A percentile compares a stretch with the other conserved stretches of the same genome.
These are phyloP conservation scores for Frankliniella intonsa DNA, from an alignment of 2,888 invertebrate species.

Conservation along the genomic window DNA sequence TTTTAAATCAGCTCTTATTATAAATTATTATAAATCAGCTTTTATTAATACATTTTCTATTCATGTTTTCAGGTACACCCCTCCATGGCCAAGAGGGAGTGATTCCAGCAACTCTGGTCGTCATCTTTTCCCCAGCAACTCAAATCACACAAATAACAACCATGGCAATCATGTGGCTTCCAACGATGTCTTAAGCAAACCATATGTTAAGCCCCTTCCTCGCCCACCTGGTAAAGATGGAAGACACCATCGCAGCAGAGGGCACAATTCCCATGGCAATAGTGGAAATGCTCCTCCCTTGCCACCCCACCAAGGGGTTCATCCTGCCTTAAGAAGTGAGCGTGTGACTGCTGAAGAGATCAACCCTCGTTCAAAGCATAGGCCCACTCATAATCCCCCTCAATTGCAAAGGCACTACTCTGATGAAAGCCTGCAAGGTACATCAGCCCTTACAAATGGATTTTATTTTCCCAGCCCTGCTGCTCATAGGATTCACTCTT, in stretches of 20 bases:
- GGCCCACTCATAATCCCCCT: constrained; percentile 33
- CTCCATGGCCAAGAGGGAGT: constrained; percentile 60
- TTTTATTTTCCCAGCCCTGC: constrained; percentile 31
- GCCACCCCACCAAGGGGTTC: constrained; percentile 40
- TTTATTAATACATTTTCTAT: constrained; percentile 27
- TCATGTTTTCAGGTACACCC: constrained; percentile 47
- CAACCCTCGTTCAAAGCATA: constrained; percentile 30
- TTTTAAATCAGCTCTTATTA: constrained; percentile 29
- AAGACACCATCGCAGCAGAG: constrained; percentile 30
- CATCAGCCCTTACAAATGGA: constrained; percentile 37
- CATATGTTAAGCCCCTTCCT: constrained; percentile 40
- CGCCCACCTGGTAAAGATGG: constrained; percentile 36
- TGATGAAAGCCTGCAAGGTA: constrained; percentile 60
- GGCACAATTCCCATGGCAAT: constrained; percentile 21
- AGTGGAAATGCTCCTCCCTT: constrained; percentile 39
- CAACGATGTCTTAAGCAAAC: constrained; percentile 31
- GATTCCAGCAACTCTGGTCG: constrained; percentile 43
- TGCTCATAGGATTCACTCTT: constrained; percentile 61
- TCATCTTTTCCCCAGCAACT: constrained; percentile 32
- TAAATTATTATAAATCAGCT: constrained; percentile 30
- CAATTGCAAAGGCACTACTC: constrained; percentile 59
- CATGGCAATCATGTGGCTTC: constrained; percentile 29
- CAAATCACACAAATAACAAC: constrained; percentile 34
- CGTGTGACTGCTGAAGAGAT: constrained; percentile 26
- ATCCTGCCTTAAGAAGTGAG: constrained; percentile 21